These are phyloP conservation scores for Sporophila hypoxantha DNA, from an alignment of 2,113 vertebrate genomes.

Conservation along the genomic window DNA sequence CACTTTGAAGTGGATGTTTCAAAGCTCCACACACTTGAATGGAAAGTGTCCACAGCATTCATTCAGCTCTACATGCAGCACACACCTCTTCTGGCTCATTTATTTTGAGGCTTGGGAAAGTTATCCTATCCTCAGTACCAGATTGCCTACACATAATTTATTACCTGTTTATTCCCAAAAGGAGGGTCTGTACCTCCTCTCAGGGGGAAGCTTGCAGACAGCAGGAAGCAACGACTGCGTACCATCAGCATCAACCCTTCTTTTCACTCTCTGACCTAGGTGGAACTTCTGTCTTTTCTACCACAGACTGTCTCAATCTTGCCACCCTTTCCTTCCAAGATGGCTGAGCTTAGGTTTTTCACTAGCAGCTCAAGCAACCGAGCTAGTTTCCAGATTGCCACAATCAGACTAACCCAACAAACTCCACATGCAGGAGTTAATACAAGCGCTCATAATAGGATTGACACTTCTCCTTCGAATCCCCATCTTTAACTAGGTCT, in stretches of 20 bases:
- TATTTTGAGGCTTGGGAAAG: neutral
- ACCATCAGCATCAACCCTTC: neutral
- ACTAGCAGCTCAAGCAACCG: neutral
- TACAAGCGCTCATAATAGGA: neutral
- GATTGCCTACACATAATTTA: neutral
- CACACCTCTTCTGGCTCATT: neutral
- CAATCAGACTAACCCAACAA: neutral
- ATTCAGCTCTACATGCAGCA: neutral
- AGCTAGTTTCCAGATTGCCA: neutral
- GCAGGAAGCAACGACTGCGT: fast-evolving
- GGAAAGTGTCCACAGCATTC: neutral
- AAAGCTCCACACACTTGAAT: neutral
- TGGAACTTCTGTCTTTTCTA: neutral
- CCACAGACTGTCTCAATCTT: neutral
- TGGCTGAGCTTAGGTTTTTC: neutral
- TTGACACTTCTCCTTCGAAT: neutral
- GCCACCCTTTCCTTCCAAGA: neutral
- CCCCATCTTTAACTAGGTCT: neutral
- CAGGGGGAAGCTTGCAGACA: neutral
- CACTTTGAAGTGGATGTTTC: neutral
- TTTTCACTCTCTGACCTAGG: neutral
- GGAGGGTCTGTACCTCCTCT: neutral
- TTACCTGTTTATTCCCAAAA: neutral
- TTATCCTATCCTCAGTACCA: neutral
- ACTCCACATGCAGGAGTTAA: neutral